These are phyloP conservation scores for Eupithecia inturbata DNA, from an alignment of 2,888 invertebrate species.

Conservation along the genomic window DNA sequence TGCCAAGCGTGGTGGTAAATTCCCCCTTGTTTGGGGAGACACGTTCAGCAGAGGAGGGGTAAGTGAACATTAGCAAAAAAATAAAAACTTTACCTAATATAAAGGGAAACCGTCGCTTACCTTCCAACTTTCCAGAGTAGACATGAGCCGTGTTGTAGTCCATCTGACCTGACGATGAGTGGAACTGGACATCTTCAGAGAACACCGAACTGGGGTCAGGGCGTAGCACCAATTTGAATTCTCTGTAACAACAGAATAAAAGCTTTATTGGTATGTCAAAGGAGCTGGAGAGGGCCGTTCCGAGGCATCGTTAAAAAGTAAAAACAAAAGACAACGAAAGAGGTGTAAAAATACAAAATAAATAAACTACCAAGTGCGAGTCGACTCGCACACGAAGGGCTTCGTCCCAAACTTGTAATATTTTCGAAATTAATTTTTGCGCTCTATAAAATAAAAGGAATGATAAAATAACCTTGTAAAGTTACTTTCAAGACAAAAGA, in stretches of 20 bases:
- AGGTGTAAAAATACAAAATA: neutral
- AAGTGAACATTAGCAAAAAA: too few species aligned
- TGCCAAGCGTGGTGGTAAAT: too few species aligned
- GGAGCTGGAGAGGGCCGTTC: neutral
- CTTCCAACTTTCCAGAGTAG: slow-evolving; percentile 91
- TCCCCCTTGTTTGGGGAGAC: too few species aligned
- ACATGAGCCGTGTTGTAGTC: slow-evolving; percentile 89
- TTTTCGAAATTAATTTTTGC: neutral
- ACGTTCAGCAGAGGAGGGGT: too few species aligned
- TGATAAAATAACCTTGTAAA: neutral
- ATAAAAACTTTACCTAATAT: too few species aligned
- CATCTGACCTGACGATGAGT: slow-evolving; percentile 87
- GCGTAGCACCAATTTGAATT: slow-evolving; percentile 89
- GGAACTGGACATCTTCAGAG: slow-evolving; percentile 90
- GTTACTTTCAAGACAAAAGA: neutral
- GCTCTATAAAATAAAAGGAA: neutral
- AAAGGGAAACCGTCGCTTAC: slow-evolving; percentile 71
- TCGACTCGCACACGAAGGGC: too few species aligned
- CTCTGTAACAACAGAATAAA: slow-evolving; percentile 82
- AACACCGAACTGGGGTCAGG: slow-evolving; percentile 90
- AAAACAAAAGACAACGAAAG: neutral
- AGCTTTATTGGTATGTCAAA: neutral
- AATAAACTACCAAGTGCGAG: too few species aligned
- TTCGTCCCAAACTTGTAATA: too few species aligned
- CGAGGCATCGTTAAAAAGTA: neutral